Percentiles rank a stretch among this genome's conserved stretches.
Conservation (phyloP, 1,140 invertebrate genomes). For the Streblospio benedicti region DNA sequence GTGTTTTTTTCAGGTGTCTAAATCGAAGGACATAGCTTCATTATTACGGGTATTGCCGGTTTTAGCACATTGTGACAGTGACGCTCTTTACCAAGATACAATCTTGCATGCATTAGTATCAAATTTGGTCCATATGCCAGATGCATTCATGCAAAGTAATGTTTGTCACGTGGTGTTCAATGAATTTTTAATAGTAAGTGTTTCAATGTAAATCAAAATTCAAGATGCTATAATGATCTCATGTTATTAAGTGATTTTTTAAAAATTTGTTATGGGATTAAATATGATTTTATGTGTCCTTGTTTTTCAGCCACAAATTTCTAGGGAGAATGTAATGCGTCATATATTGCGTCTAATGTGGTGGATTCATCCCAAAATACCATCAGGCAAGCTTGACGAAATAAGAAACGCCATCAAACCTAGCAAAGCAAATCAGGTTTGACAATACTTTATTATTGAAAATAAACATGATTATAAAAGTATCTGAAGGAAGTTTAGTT, state of each 20-base stretch:
- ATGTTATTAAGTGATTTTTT: background rate
- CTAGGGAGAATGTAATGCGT: slow-evolving; percentile 81
- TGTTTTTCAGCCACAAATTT: slow-evolving; percentile 58
- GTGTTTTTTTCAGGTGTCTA: slow-evolving; percentile 58
- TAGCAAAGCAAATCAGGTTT: slow-evolving; percentile 22
- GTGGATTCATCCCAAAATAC: slow-evolving; percentile 82
- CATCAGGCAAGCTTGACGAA: slow-evolving; percentile 65
- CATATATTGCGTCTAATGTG: slow-evolving; percentile 86
- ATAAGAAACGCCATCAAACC: slow-evolving; percentile 64
- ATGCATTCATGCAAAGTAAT: slow-evolving; percentile 86
- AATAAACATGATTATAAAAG: slow-evolving; percentile 34
- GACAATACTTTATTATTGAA: slow-evolving; percentile 14
- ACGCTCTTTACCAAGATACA: slow-evolving; percentile 86
- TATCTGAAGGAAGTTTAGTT: slow-evolving; percentile 23
- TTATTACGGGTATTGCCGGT: slow-evolving; percentile 78
- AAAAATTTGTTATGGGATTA: background rate
- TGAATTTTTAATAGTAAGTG: slow-evolving; percentile 78
- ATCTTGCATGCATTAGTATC: slow-evolving; percentile 85
- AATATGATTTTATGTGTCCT: background rate
- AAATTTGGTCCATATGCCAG: slow-evolving; percentile 74
- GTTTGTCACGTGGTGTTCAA: slow-evolving; percentile 93
- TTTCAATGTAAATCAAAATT: background rate
- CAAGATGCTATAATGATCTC: background rate
- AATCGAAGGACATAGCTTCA: slow-evolving; percentile 68
- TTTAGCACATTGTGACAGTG: slow-evolving; percentile 79